Evolutionary conservation across 2,797 vertebrate species (phyloP).

Genomic region (Muscicapa striata): DNA sequence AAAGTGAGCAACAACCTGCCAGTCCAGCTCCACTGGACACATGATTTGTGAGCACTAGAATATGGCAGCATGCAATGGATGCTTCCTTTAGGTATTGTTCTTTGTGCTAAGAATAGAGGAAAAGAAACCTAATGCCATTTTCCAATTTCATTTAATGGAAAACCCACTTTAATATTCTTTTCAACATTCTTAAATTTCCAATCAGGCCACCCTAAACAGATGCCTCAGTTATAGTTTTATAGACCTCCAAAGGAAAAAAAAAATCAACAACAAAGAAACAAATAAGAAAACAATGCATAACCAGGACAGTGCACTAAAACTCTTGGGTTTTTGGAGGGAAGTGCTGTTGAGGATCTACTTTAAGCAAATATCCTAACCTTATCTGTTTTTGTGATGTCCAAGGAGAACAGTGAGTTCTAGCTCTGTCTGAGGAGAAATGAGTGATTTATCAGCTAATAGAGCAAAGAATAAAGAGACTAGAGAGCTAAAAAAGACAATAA

Average conservation of each 20-base stretch:
- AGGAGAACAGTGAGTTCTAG: background rate
- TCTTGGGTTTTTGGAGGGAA: background rate
- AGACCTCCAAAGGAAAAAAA: background rate
- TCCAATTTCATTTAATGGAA: background rate
- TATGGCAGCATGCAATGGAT: background rate
- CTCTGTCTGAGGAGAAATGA: background rate
- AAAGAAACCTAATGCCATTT: background rate
- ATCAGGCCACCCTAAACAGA: background rate
- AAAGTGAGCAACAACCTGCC: background rate
- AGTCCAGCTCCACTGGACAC: background rate
- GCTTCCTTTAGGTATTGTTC: background rate
- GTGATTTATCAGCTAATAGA: background rate
- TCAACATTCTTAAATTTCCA: background rate
- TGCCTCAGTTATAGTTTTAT: background rate
- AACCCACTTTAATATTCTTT: background rate
- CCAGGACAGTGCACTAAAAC: background rate
- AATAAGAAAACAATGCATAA: background rate
- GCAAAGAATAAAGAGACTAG: background rate
- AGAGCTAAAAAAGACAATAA: background rate
- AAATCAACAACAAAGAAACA: background rate
- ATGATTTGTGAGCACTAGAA: background rate
- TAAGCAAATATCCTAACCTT: background rate
- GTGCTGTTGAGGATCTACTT: background rate
- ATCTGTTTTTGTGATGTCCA: background rate
- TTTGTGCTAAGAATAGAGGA: background rate